Evolutionary conservation across 2,113 vertebrate species (phyloP).

Genomic region (Apaloderma vittatum): DNA sequence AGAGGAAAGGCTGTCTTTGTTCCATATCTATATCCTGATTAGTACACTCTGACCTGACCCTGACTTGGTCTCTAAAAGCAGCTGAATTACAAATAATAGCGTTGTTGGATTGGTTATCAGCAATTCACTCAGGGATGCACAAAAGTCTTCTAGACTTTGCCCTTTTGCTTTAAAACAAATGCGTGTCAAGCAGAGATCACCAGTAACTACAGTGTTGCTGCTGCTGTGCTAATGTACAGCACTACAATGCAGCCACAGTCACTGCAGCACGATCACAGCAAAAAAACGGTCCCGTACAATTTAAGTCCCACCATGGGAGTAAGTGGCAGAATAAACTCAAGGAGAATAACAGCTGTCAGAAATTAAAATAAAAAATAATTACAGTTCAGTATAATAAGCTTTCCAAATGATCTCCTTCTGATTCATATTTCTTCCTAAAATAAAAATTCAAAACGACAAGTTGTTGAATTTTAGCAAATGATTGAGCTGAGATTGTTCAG

Average conservation of each 20-base stretch:
- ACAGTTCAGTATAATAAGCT: background rate
- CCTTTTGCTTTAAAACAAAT: background rate
- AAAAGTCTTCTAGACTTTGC: background rate
- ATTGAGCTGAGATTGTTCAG: no score
- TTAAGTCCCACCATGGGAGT: background rate
- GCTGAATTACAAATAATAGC: background rate
- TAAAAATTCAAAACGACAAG: background rate
- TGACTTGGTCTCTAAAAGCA: background rate
- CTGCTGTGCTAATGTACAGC: background rate
- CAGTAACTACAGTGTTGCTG: background rate
- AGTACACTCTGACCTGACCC: slow-evolving; percentile 8
- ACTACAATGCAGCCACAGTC: background rate
- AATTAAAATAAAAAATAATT: background rate
- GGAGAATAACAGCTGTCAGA: background rate
- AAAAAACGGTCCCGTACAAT: background rate
- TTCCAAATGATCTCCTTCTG: background rate
- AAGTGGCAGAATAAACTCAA: background rate
- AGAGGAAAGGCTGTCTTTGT: background rate
- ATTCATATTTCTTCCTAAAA: background rate
- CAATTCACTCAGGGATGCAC: background rate
- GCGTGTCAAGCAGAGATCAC: background rate
- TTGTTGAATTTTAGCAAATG: background rate
- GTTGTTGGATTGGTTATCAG: slow-evolving; percentile 8
- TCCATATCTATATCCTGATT: background rate
- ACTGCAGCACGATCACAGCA: accelerated